Base-by-base conservation (phyloP, 2,888 invertebrate species). In the Helicoverpa assulta region DNA sequence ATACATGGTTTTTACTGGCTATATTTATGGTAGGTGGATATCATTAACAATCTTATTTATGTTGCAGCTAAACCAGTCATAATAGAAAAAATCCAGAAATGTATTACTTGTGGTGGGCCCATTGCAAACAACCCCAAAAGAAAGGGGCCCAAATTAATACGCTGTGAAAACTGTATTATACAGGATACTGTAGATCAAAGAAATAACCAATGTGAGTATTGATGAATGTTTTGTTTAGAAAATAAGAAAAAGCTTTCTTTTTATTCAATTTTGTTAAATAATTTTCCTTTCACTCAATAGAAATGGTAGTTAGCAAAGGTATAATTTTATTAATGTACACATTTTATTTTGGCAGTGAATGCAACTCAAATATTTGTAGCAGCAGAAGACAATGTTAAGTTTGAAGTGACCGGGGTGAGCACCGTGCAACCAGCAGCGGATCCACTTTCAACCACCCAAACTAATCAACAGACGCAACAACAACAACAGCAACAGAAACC, bases 341-440 rank as follows among this genome's bases (percentile, higher is more conserved):
- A 8, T 55, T 59, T 55, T 58, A 61, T 60, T 58, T 63, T 70
- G 21, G 57, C 87, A 94, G 96, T 96, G 78, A 94, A 94, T 72
- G 83, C 95, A 18, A 93, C 96, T 21, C 96, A 96, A 90, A 97
- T 97, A 82, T 97, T 97, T 86, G 97, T 97, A 2, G 96, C 97
- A 1, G 96, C 97, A 0, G 97, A 97, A 82, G 96, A 96, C 72
- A 96, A 96, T 83, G 96, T 96, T 4, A 96, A 96, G 89, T 96
- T 96, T 85, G 96, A 96, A 90, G 96, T 96, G 79, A 92, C 94
- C 52, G 93, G 95, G 3, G 91, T 95, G 76, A 94, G 92, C 71
- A 83, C 91, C 1, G 91, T 89, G 58, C 93, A 91, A 76, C 83
- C 91, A 0, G 3, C 89, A 0, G 19, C 86, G 0, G 94, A 94